Base-by-base conservation (phyloP, 2,888 invertebrate genomes). In the Epinotia bilunana region DNA sequence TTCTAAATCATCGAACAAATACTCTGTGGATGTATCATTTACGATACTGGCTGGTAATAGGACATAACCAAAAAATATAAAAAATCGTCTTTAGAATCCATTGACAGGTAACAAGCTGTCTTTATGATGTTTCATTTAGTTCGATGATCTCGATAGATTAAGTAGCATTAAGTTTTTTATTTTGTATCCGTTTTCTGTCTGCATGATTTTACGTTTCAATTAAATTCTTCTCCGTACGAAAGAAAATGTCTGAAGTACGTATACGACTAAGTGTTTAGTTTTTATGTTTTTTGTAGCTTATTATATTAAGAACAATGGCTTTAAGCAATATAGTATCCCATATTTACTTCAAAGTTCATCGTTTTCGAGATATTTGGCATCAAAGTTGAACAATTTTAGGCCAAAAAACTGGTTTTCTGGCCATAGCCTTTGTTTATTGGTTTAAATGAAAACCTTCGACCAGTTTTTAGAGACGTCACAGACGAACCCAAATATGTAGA, bases 221-320 rank as follows among this genome's bases (percentile, higher is more conserved):
- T 73, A 61, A 65, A 46, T n/a, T 68, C 20, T 16, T 23, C 18
- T 46, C 16, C 53, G n/a, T 53, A 53, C 39, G 16, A 49, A 18
- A 23, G 67, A 78, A 80, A 67, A 88, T 87, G 88, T 82, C 78
- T 76, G 83, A 85, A 80, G 88, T 89, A 80, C 84, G 84, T 78
- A 53, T 23, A 62, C 46, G 28, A 4, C 7, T 7, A 20, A 63
- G 53, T 75, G 12, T 57, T 18, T 20, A 60, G 7, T 33, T 28
- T n/a, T 55, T 62, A 23, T 78, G 63, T 80, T 79, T 72, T 73
- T 60, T 91, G n/a, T n/a, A n/a, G n/a, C n/a, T n/a, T n/a, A n/a
- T n/a, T n/a, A n/a, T n/a, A n/a, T n/a, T n/a, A n/a, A n/a, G n/a
- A n/a, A n/a, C n/a, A n/a, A n/a, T n/a, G n/a, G n/a, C n/a, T n/a